Evolutionary conservation across 2,113 vertebrate species (phyloP), one percentile per base, ranked within the genome.

Genomic region (Plectropomus leopardus): DNA sequence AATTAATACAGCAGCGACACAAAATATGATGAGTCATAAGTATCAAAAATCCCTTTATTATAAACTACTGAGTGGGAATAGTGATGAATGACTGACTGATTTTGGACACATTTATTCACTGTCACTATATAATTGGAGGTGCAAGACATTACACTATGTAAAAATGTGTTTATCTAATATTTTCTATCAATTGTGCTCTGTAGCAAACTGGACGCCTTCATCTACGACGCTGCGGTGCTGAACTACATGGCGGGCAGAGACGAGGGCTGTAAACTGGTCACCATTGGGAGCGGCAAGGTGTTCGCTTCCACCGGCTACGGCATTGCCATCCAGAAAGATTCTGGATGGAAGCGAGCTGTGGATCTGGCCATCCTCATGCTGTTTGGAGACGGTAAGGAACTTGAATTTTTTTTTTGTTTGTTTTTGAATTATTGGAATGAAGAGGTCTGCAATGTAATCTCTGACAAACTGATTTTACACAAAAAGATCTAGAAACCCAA

Each of bases 241-340:
- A 99, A 99, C 93, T 99, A 99, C 94, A 99, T 99, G 98, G 98
- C 98, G 1, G 98, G 98, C 77, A 94, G 98, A 93, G 98, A 99
- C 47, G 98, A 99, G 92, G 98, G 98, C 80, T 99, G 98, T 80
- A 99, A 99, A 84, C 95, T 99, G 72, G 98, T 99, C 84, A 99
- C 98, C 0, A 99, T 99, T 60, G 98, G 98, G 50, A 99, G 97
- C 6, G 98, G 98, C 50, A 99, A 99, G 89, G 98, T 99, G 70
- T 99, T 99, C 72, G 98, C 98, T 60, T 97, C 98, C 81, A 99
- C 98, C 0, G 98, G 98, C 34, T 99, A 99, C 40, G 98, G 98
- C 79, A 99, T 99, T 74, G 98, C 98, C 83, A 99, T 99, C 90
- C 98, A 99, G 77, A 99, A 99, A 89, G 97, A 98, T 89, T 98